Percentiles rank a stretch among this genome's conserved stretches.
phyloP scores from a whole-genome alignment of 1,140 invertebrate species.

The Monomorium pharaonis region DNA sequence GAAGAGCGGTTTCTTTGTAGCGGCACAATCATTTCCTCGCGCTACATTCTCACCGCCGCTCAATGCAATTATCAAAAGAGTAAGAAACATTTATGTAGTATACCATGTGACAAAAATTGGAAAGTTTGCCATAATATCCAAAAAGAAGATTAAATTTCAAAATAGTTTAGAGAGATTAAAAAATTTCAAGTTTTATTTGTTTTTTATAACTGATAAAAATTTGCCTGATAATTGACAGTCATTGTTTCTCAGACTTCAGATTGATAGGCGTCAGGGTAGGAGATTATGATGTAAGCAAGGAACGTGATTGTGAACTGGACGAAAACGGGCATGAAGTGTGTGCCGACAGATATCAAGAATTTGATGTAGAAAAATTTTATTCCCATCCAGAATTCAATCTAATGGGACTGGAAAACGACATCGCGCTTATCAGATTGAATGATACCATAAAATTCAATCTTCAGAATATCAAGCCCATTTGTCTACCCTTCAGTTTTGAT shows the following conservation, averaged over 20 bases:
- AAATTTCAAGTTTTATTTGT: not conserved
- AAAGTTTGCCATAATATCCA: no score
- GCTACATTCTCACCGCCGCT: conserved; percentile 90
- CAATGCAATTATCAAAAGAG: conserved; percentile 86
- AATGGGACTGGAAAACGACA: conserved; percentile 86
- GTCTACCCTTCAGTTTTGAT: conserved; percentile 84
- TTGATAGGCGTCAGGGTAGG: conserved; percentile 86
- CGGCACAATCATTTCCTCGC: conserved; percentile 88
- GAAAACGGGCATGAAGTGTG: conserved; percentile 82
- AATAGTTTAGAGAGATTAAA: not conserved
- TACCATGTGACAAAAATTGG: not conserved
- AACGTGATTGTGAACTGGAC: conserved; percentile 87
- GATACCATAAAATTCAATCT: conserved; percentile 84
- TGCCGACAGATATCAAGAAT: conserved; percentile 86
- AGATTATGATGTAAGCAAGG: conserved; percentile 86
- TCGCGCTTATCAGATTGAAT: conserved; percentile 87
- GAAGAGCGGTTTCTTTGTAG: conserved; percentile 87
- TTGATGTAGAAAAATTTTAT: conserved; percentile 85
- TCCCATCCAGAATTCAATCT: conserved; percentile 86
- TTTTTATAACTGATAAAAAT: not conserved
- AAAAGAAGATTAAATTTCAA: no score
- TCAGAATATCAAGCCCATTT: conserved; percentile 86
- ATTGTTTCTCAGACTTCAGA: conserved; percentile 74
- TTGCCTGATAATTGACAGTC: not conserved
- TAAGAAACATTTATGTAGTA: conserved; percentile 25